These are phyloP conservation scores for Nyctibius bracteatus DNA, from an alignment of 2,113 vertebrate genomes.

Conservation along the genomic window DNA sequence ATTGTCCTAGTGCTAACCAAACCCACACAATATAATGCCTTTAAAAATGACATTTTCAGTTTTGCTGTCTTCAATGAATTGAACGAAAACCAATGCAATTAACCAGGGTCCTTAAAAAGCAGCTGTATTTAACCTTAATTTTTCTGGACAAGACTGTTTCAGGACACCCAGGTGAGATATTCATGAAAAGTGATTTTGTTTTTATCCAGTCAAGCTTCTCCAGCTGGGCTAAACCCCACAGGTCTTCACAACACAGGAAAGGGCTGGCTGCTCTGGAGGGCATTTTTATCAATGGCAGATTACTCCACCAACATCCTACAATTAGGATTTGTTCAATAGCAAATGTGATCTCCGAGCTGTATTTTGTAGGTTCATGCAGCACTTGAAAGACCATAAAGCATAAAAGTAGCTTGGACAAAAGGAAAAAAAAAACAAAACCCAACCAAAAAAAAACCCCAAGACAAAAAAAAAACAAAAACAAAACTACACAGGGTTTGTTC, in stretches of 20 bases:
- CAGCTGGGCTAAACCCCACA: background rate
- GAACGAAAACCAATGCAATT: background rate
- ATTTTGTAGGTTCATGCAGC: background rate
- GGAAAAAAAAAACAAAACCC: background rate
- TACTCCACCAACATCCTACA: background rate
- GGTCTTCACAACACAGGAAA: background rate
- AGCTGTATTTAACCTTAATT: background rate
- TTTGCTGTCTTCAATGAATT: background rate
- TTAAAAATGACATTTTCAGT: background rate
- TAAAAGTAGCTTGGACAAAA: background rate
- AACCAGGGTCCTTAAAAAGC: background rate
- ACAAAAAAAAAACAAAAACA: no score
- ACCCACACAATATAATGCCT: background rate
- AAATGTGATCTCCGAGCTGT: background rate
- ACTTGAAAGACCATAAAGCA: background rate
- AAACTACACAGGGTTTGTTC: background rate
- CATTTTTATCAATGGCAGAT: background rate
- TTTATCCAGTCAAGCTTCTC: background rate
- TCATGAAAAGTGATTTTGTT: background rate
- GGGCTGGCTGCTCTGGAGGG: background rate
- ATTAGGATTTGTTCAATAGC: background rate
- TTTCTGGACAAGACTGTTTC: background rate
- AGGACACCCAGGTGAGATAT: background rate
- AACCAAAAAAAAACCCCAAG: no score
- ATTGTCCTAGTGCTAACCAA: background rate